phyloP scores from a whole-genome alignment of 2,888 invertebrate genomes.

The Oasisia sp. region DNA sequence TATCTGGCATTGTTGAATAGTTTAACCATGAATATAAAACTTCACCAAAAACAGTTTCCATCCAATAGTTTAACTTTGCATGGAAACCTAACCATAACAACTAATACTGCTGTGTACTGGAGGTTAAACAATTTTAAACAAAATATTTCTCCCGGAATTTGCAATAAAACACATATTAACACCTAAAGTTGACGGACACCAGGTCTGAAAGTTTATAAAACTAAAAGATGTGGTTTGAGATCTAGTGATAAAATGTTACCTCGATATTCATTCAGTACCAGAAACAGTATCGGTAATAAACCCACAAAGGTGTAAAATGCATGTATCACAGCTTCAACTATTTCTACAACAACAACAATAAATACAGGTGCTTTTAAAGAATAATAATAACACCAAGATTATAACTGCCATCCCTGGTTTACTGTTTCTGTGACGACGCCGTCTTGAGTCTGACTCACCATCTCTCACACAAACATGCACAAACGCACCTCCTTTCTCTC shows the following conservation, averaged over 20 bases:
- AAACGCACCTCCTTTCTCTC: slow-evolving; percentile 51
- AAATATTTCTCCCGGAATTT: not conserved
- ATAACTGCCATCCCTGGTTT: not conserved
- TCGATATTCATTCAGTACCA: not conserved
- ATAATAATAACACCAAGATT: not conserved
- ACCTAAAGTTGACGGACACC: not conserved
- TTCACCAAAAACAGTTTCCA: not conserved
- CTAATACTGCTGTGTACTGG: not conserved
- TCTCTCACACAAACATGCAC: slow-evolving; percentile 39
- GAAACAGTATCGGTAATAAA: not conserved
- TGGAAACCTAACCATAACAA: not conserved
- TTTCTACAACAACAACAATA: not conserved
- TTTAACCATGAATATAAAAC: not conserved
- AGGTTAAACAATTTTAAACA: not conserved
- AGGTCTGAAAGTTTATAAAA: not conserved
- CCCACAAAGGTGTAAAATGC: too few species aligned
- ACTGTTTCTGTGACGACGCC: not conserved
- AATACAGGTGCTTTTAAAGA: not conserved
- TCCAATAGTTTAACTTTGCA: not conserved
- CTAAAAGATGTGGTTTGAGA: not conserved
- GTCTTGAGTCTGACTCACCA: not conserved
- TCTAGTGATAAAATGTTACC: not conserved
- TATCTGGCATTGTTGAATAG: not conserved
- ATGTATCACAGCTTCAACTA: not conserved
- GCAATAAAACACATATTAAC: not conserved